These are phyloP conservation scores for Coturnix japonica DNA, from an alignment of 2,113 vertebrate genomes.

Conservation along the genomic window DNA sequence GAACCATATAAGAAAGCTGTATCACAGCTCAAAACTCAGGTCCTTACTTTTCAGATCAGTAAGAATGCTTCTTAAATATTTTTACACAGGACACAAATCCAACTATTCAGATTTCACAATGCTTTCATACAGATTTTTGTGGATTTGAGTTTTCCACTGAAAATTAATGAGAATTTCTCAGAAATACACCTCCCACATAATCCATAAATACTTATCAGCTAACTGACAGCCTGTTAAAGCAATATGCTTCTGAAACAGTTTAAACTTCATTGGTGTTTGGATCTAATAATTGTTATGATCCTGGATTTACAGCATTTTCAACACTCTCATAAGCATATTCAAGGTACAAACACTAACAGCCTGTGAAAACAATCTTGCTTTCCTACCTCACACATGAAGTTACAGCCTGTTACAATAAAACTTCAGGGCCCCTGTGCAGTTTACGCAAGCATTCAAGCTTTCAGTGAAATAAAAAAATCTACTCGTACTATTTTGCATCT, in stretches of 20 bases:
- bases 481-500: neutral
- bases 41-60: neutral
- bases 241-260: neutral
- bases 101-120: neutral
- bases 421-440: neutral
- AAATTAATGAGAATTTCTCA: neutral
- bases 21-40: neutral
- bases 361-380: neutral
- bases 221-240: neutral
- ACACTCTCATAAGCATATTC: neutral
- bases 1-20: neutral
- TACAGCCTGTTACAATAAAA: neutral
- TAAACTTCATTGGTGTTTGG: neutral
- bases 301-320: neutral
- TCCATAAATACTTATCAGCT: neutral
- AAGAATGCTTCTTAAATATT: neutral
- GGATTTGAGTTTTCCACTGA: neutral
- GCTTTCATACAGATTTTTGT: neutral
- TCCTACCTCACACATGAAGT: neutral
- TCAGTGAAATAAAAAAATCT: constrained; percentile 12
- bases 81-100: neutral
- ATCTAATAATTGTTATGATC: neutral
- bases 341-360: neutral
- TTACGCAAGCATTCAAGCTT: neutral
- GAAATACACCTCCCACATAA: neutral